Conservation (phyloP, 1,140 invertebrate genomes). For the Pseudomyrmex dendroicus region DNA sequence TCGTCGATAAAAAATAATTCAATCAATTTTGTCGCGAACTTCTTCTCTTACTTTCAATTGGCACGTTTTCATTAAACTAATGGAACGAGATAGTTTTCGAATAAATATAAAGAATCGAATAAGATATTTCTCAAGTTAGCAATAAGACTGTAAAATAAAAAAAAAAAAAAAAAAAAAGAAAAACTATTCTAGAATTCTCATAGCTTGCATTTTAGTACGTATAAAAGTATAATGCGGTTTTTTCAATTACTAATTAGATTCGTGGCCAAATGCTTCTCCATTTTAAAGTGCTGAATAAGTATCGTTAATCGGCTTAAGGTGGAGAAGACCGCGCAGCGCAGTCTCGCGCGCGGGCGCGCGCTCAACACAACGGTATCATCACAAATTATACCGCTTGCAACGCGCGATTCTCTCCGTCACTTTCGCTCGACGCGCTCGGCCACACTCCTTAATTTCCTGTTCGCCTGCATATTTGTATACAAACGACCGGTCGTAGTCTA, state of each 20-base stretch:
- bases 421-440: conserved; percentile 27
- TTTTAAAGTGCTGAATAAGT: conserved; percentile 41
- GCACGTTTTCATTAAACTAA: too few species aligned
- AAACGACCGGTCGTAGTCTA: conserved; percentile 48
- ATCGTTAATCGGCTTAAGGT: conserved; percentile 49
- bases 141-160: not conserved
- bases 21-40: not conserved
- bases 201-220: not conserved
- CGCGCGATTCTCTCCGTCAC: conserved; percentile 28
- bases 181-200: not conserved
- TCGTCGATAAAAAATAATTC: not conserved
- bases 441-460: conserved; percentile 74
- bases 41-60: not conserved
- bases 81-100: too few species aligned
- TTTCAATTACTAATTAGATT: conserved; percentile 24
- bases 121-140: too few species aligned
- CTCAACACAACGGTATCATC: conserved; percentile 13
- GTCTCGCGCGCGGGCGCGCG: too few species aligned
- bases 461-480: conserved; percentile 68
- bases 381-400: conserved; percentile 30
- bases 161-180: not conserved
- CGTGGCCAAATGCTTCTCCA: not conserved
- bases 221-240: not conserved
- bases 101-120: too few species aligned
- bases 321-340: not conserved